Evolutionary conservation across 2,113 vertebrate species (phyloP).

Genomic region (Speoplatyrhinus poulsoni): DNA sequence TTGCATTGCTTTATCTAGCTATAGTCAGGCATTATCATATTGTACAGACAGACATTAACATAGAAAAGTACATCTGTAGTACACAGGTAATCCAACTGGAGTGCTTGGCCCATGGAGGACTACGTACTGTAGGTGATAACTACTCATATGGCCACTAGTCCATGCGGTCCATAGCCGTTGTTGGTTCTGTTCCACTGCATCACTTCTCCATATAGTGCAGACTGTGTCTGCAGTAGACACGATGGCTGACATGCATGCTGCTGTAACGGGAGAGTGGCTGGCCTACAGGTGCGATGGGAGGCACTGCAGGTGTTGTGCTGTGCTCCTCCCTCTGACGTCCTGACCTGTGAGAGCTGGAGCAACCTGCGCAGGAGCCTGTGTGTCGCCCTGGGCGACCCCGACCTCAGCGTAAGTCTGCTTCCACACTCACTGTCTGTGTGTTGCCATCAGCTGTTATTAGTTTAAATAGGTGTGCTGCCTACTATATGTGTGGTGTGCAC

Average conservation of each 20-base stretch:
- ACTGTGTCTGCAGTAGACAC: not conserved
- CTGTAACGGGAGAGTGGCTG: not conserved
- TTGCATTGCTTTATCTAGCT: too few relatives aligned
- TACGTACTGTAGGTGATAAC: too few relatives aligned
- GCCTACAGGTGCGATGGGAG: slow-evolving; percentile 83
- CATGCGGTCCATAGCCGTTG: too few relatives aligned
- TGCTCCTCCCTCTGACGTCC: slow-evolving; percentile 86
- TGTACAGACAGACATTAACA: not conserved
- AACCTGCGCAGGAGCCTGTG: slow-evolving; percentile 83
- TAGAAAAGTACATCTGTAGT: too few relatives aligned
- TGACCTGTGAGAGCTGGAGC: slow-evolving; percentile 89
- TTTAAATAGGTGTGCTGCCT: not conserved
- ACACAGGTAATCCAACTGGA: too few relatives aligned
- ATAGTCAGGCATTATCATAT: too few relatives aligned
- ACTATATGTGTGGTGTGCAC: not conserved
- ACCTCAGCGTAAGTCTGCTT: slow-evolving; percentile 83
- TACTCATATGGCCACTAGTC: too few relatives aligned
- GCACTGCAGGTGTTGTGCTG: slow-evolving; percentile 85
- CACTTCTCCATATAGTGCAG: too few relatives aligned
- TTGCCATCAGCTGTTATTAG: not conserved
- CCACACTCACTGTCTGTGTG: not conserved
- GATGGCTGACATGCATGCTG: not conserved
- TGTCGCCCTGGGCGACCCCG: slow-evolving; percentile 78
- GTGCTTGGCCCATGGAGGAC: too few relatives aligned
- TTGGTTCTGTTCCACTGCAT: too few relatives aligned